Evolutionary conservation across 92 coral and sea anemone species (phyloP).

Genomic region (Galaxea fascicularis): DNA sequence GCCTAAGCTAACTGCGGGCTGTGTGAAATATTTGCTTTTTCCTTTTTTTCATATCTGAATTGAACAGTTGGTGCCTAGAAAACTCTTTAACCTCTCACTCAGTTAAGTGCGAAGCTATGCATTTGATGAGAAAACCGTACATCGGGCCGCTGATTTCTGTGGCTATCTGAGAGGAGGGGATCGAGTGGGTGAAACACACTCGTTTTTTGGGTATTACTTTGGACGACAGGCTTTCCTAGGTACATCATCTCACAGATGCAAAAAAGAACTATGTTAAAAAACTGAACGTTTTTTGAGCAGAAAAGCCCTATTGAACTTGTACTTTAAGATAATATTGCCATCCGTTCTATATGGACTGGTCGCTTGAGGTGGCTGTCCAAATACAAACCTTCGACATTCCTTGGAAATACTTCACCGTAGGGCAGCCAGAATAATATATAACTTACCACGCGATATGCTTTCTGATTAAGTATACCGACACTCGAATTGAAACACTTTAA

Average conservation of each 20-base stretch:
- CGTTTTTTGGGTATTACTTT: no score
- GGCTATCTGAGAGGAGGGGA: constrained; percentile 14
- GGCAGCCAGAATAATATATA: background rate
- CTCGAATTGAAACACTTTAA: constrained; percentile 25
- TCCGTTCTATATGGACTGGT: constrained; percentile 51
- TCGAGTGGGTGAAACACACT: constrained; percentile 53
- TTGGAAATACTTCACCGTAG: constrained; percentile 34
- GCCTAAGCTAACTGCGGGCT: no score
- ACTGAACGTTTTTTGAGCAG: constrained; percentile 35
- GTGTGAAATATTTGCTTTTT: no score
- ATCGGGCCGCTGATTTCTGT: constrained; percentile 41
- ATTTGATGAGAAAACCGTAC: constrained; percentile 25
- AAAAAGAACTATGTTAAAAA: constrained; percentile 40
- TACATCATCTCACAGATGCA: constrained; percentile 29
- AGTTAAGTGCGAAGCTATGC: constrained; percentile 48
- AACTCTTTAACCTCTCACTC: constrained; percentile 57
- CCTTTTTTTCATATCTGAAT: no score
- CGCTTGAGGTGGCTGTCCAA: constrained; percentile 46
- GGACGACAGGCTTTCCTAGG: constrained; percentile 52
- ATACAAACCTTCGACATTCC: constrained; percentile 8
- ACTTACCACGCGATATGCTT: constrained; percentile 18
- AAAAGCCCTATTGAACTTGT: no score
- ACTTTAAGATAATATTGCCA: no score
- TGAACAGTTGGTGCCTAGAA: constrained; percentile 49
- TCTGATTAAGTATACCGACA: constrained; percentile 22